A percentile compares a stretch with the other conserved stretches of the same genome.
phyloP scores from a whole-genome alignment of 2,113 vertebrate species.

The Sigmodon hispidus region DNA sequence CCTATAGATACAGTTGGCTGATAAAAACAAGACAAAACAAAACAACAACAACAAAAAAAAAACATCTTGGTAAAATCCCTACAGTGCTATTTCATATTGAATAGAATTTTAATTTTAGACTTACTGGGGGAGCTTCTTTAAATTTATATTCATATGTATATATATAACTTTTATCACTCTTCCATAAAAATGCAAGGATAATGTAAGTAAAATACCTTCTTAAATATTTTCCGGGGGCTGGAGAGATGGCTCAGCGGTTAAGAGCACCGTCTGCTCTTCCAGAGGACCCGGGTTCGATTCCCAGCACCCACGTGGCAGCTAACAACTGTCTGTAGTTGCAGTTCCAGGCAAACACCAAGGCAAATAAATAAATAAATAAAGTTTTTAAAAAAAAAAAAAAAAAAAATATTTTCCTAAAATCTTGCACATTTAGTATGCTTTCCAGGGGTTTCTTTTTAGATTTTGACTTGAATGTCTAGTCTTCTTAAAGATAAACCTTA shows the following conservation, averaged over 20 bases:
- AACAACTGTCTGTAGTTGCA: too few relatives aligned
- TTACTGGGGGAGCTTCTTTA: not conserved
- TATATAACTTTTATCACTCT: not conserved
- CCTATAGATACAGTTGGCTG: not conserved
- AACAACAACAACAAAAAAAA: too few relatives aligned
- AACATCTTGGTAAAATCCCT: not conserved
- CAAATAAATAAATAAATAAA: too few relatives aligned
- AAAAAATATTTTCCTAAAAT: constrained; percentile 15
- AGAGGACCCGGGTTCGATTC: too few relatives aligned
- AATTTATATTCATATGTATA: not conserved
- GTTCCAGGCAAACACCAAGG: too few relatives aligned
- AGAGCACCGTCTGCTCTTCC: too few relatives aligned
- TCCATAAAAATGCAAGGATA: not conserved
- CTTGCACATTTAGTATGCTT: not conserved
- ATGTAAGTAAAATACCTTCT: constrained; percentile 23
- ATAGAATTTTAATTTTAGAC: constrained; percentile 3
- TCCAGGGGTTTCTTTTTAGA: not conserved
- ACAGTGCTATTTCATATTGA: not conserved
- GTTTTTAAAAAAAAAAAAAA: too few relatives aligned
- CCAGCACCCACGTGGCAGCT: too few relatives aligned
- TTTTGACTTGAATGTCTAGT: not conserved
- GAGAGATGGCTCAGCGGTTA: too few relatives aligned
- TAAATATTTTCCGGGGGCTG: constrained; percentile 7
- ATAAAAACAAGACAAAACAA: not conserved
- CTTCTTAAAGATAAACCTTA: not conserved